These are phyloP conservation scores for Ictalurus furcatus DNA, from an alignment of 2,113 vertebrate genomes.

Conservation along the genomic window DNA sequence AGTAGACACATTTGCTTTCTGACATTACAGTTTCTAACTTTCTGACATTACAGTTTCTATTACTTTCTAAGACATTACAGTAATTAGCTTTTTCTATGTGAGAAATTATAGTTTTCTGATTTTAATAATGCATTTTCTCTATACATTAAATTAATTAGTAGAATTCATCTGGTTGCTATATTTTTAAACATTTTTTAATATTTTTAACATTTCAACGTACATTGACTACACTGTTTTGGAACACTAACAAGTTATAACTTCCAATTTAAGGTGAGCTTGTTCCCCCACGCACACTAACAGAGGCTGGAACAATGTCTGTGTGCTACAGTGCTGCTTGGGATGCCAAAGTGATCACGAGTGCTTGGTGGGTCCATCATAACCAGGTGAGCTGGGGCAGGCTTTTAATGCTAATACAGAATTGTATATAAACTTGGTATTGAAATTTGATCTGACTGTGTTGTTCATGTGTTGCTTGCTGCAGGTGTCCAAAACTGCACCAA, in stretches of 20 bases:
- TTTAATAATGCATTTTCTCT: not conserved
- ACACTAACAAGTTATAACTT: not conserved
- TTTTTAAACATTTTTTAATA: not conserved
- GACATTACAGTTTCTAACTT: too few species aligned
- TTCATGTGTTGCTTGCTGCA: constrained; percentile 54
- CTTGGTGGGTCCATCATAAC: constrained; percentile 97
- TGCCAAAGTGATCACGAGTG: constrained; percentile 93
- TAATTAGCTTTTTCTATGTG: not conserved
- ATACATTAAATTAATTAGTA: not conserved
- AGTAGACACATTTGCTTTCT: too few species aligned
- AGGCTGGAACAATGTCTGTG: constrained; percentile 93
- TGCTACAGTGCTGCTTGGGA: constrained; percentile 99
- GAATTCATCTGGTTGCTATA: not conserved
- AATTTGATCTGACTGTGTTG: not conserved
- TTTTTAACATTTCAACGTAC: not conserved
- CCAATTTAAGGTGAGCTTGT: constrained; percentile 76
- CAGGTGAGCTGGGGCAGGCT: constrained; percentile 77
- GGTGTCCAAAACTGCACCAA: constrained; percentile 98
- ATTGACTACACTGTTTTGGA: not conserved
- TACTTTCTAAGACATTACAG: too few species aligned
- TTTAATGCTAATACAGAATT: not conserved
- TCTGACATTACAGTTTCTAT: too few species aligned
- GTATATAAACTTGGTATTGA: not conserved
- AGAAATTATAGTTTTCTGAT: not conserved
- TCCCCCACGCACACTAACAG: constrained; percentile 89